A percentile compares a stretch with the other conserved stretches of the same genome.
Evolutionary conservation across 2,797 vertebrate species (phyloP).

Genomic region (Anabas testudineus): DNA sequence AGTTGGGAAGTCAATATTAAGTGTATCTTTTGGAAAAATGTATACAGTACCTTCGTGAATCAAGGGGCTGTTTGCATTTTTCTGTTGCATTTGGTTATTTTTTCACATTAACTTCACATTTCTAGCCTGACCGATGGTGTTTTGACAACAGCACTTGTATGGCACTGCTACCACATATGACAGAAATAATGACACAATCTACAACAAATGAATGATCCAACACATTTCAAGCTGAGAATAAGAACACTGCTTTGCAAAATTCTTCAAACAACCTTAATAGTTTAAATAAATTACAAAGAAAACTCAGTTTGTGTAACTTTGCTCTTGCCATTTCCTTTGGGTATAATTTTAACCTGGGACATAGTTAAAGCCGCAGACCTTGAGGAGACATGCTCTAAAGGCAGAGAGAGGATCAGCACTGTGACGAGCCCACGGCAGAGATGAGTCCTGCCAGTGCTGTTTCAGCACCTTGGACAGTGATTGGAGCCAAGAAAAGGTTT

Average conservation of each 20-base stretch:
- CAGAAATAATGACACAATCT: no score
- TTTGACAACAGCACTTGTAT: not conserved
- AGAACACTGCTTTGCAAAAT: no score
- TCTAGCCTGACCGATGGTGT: not conserved
- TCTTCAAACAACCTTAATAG: no score
- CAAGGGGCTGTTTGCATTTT: not conserved
- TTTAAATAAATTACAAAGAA: no score
- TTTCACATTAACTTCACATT: not conserved
- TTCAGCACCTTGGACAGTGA: slow-evolving; percentile 31
- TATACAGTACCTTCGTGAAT: not conserved
- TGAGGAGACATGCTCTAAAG: not conserved
- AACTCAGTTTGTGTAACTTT: no score
- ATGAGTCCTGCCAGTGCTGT: not conserved
- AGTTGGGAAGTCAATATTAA: slow-evolving; percentile 15
- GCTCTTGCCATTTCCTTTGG: not conserved
- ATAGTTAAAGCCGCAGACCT: not conserved
- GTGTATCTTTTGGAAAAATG: slow-evolving; percentile 6
- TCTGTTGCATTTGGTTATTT: not conserved
- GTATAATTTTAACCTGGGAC: not conserved
- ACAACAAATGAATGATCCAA: no score
- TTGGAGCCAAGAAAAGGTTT: not conserved
- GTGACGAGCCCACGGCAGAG: slow-evolving; percentile 12
- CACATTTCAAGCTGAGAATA: no score
- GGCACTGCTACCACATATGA: not conserved
- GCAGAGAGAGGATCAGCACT: slow-evolving; percentile 12